These are phyloP conservation scores for Microplitis demolitor DNA, from an alignment of 1,140 invertebrate genomes.

Conservation along the genomic window DNA sequence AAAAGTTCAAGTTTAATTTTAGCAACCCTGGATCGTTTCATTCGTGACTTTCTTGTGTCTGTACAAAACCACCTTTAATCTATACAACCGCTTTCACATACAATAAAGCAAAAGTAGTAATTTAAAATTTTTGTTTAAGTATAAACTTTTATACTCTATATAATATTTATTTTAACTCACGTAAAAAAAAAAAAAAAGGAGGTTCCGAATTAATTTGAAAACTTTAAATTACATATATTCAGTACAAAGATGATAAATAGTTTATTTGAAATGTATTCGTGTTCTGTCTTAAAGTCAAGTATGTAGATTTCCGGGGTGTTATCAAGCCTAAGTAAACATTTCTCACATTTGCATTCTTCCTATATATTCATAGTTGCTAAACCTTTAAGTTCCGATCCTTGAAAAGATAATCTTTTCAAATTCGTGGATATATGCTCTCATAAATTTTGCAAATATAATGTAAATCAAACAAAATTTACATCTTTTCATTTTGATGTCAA, in stretches of 20 bases:
- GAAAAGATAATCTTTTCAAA: neutral
- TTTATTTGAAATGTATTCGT: neutral
- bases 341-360: slow-evolving; percentile 46
- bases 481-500: too few relatives aligned
- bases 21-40: neutral
- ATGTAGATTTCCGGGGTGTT: slow-evolving; percentile 44
- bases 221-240: neutral
- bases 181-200: neutral
- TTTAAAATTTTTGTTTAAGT: neutral
- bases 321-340: slow-evolving; percentile 43
- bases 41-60: neutral
- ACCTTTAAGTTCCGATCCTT: slow-evolving; percentile 25
- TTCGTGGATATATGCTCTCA: neutral
- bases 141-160: neutral
- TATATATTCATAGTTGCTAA: slow-evolving; percentile 50
- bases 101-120: neutral
- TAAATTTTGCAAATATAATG: neutral
- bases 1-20: slow-evolving; percentile 20
- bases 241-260: neutral
- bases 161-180: neutral
- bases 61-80: neutral
- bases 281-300: slow-evolving; percentile 20
- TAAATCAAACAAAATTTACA: too few relatives aligned
- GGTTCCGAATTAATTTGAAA: neutral
- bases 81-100: neutral